Evolutionary conservation across 1,140 invertebrate genomes (phyloP).

Genomic region (Piezodorus guildinii): DNA sequence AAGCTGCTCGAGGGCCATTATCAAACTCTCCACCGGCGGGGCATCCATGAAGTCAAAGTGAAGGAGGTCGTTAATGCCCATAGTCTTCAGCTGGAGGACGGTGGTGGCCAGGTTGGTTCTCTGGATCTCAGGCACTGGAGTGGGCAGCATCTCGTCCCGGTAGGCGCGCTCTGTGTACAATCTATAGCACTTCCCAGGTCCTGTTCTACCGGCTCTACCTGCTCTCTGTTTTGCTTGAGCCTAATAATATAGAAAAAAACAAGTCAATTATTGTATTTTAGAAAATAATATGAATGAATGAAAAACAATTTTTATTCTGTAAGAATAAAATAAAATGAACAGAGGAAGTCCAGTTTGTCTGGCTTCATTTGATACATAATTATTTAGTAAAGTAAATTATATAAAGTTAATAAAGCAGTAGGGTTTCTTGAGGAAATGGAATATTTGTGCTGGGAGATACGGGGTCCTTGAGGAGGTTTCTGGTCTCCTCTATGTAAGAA

Average conservation of each 20-base stretch:
- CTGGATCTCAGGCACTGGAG: conserved; percentile 98
- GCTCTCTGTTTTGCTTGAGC: conserved; percentile 96
- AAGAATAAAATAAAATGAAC: no score
- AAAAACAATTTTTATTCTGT: no score
- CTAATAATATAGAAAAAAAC: conserved; percentile 32
- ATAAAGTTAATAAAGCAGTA: no score
- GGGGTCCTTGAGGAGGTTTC: no score
- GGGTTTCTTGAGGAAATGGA: no score
- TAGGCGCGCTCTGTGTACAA: conserved; percentile 97
- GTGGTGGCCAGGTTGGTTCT: conserved; percentile 95
- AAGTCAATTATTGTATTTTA: background rate
- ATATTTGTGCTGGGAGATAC: no score
- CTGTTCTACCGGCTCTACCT: conserved; percentile 90
- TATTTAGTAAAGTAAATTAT: no score
- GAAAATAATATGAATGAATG: no score
- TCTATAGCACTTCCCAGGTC: conserved; percentile 96
- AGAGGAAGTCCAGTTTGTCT: no score
- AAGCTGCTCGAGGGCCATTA: conserved; percentile 93
- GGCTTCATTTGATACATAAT: no score
- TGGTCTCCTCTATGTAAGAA: no score
- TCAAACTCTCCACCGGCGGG: conserved; percentile 90
- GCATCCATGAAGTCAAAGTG: conserved; percentile 99
- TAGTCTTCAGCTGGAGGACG: conserved; percentile 88
- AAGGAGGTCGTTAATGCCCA: conserved; percentile 99
- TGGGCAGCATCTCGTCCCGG: conserved; percentile 95